Evolutionary conservation across 2,888 invertebrate species (phyloP), one percentile per base, ranked within the genome.

Genomic region (Drosophila buzzatii): DNA sequence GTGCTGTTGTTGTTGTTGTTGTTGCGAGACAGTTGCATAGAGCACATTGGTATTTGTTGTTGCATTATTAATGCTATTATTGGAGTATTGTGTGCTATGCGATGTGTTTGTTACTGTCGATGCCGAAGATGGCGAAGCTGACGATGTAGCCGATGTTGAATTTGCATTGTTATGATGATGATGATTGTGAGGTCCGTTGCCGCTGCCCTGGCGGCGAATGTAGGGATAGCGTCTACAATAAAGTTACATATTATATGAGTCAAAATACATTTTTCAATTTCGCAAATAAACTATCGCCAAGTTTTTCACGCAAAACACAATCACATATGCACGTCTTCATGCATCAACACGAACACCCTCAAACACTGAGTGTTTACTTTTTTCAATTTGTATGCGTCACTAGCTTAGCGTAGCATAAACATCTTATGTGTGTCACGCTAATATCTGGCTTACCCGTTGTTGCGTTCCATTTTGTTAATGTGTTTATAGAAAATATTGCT

Each of bases 141-240:
- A 72, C 63, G 72, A 76, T 0, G 85, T 16, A 45, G 27, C 27
- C 23, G 88, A 59, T 0, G 82, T 49, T 14, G 90, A 79, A 66
- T 85, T 74, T 62, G 85, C 85, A 60, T 78, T 89, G 75, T 88
- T 92, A 61, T 74, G 91, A 73, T 61, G 92, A 76, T 91, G 91
- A 60, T 89, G 85, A 70, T 80, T 89, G 71, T 90, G 90, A 45
- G 87, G 79, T 63, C 71, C 75, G 55, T 77, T 82, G 53, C 76
- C 82, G 64, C 76, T 82, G 52, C 92, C 92, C 65, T 91, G 92
- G 44, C 93, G 93, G 44, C 93, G 91, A 65, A 92, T 89, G 65
- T 91, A 92, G 60, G 92, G 89, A 68, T 90, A 93, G 69, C 93
- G 93, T 72, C 82, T 91, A 61, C 8, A 51, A 51, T 20, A 20